Base-by-base conservation (phyloP, 2,113 vertebrate genomes). In the Formicarius rufipectus region DNA sequence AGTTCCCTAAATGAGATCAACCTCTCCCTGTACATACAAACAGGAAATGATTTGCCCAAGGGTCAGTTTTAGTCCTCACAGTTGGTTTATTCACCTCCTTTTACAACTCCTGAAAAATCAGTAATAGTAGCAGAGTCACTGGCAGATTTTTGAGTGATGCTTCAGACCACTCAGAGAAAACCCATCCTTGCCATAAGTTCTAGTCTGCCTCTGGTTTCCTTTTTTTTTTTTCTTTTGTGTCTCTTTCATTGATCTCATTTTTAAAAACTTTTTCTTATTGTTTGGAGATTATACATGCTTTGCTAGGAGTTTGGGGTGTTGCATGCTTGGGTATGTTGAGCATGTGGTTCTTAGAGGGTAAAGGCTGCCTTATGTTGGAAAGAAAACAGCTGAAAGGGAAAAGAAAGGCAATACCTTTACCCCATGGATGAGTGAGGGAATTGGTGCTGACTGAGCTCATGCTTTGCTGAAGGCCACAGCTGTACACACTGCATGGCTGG, bases 391-490 rank as follows among this genome's bases (percentile, higher is more conserved):
- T 9, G 7, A 16, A 58, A 27, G 13, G 13, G 28, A 50, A 25
- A 58, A 63, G 27, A 73, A 68, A 78, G 31, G 39, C 20, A 58
- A n/a, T 19, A 20, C 39, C 50, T 13, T 20, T 37, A 4, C 20
- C 14, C 40, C 9, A 4, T 18, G 35, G 9, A 15, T 44, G 31
- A 78, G 37, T 18, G 25, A 63, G 39, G 24, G 39, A 69, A 59
- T 10, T 14, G 31, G 12, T 55, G 50, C 10, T 8, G 21, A 35
- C 52, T 0, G 8, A 81, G 33, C 15, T 76, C 0, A 0, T 44
- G 39, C 24, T 59, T 68, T 84, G 28, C 10, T 60, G 4, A 66
- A 60, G 33, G 40, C 14, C 17, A 10, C 40, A 66, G 27, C 30
- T 69, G 33, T 53, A 67, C 0, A 0, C 47, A 19, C 16, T 20